Base-by-base conservation (phyloP, 2,797 vertebrate genomes). In the Prionace glauca region DNA sequence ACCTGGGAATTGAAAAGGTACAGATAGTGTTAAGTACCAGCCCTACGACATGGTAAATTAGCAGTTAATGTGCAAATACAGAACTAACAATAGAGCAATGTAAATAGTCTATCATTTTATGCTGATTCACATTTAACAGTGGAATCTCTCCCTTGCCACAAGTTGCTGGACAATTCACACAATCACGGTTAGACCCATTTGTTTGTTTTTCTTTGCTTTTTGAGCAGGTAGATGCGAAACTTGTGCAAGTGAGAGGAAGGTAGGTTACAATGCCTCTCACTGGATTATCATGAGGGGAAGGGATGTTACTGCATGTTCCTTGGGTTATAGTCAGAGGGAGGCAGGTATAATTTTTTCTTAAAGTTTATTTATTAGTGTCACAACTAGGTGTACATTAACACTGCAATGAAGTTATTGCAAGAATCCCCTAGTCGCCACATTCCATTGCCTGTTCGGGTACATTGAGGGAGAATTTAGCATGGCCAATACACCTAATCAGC, bases 151-250 rank as follows among this genome's bases (percentile, higher is more conserved):
- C 77, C 77, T 81, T n/a, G 77, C n/a, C 16, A 16, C 77, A 36
- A 36, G 77, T 81, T 81, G 77, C n/a, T 81, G 77, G n/a, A 36
- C 2, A 12, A 81, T 81, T 81, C 16, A 36, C 14, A 81, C 77
- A 36, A 79, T 16, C 22, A 81, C 8, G 36, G 18, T 4, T 20
- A 81, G 18, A 5, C n/a, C 18, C 79, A 22, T 16, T 50, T 50
- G 45, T 77, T 94, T 60, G n/a, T 29, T 67, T 94, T 94, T 56
- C 56, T 96, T 96, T 95, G 79, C 36, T 81, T 41, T 81, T 36
- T 41, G 16, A 41, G 12, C 36, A 81, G 16, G 22, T 18, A 5
- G 16, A 81, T 20, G n/a, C 32, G 14, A n/a, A 81, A 41, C 79
- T 18, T 41, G 18, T 81, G n/a, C 12, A 2, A 74, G 29, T 77